A percentile compares a stretch with the other conserved stretches of the same genome.
Conservation (phyloP, 2,113 vertebrate species). For the Prochilodus magdalenae region DNA sequence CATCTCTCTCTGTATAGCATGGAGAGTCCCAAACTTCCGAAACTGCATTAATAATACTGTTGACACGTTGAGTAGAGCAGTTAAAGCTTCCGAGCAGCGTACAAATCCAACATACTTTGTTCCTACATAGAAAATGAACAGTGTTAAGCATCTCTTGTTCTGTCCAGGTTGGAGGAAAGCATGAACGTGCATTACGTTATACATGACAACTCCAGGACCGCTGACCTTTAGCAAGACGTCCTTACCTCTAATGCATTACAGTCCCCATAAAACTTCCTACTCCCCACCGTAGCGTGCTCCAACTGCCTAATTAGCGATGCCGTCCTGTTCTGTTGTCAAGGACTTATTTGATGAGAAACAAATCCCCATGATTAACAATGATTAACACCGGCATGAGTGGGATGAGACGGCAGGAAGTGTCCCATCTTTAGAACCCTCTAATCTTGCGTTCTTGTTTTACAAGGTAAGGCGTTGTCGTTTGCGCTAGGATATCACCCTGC, state of each 20-base stretch:
- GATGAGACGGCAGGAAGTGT: slow-evolving; percentile 20
- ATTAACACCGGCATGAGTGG: slow-evolving; percentile 43
- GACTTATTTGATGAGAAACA: slow-evolving; percentile 52
- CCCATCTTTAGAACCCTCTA: slow-evolving; percentile 39
- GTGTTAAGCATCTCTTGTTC: background rate
- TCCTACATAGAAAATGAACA: background rate
- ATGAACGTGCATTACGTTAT: too few relatives aligned
- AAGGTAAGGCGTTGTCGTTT: slow-evolving; percentile 40
- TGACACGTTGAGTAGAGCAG: background rate
- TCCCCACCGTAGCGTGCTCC: background rate
- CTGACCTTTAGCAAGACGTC: background rate
- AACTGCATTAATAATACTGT: background rate
- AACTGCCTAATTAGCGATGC: slow-evolving; percentile 31
- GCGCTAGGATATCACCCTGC: background rate
- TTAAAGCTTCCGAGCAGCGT: background rate
- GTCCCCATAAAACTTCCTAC: background rate
- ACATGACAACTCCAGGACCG: background rate
- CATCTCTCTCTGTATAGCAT: background rate
- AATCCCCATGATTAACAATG: slow-evolving; percentile 55
- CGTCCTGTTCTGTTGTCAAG: slow-evolving; percentile 36
- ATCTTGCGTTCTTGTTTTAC: slow-evolving; percentile 41
- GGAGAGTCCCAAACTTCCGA: background rate
- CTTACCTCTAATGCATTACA: background rate
- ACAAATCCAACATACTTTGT: background rate
- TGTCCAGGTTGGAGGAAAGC: too few relatives aligned